phyloP scores from a whole-genome alignment of 2,113 vertebrate species.

The Amphilophus citrinellus region DNA sequence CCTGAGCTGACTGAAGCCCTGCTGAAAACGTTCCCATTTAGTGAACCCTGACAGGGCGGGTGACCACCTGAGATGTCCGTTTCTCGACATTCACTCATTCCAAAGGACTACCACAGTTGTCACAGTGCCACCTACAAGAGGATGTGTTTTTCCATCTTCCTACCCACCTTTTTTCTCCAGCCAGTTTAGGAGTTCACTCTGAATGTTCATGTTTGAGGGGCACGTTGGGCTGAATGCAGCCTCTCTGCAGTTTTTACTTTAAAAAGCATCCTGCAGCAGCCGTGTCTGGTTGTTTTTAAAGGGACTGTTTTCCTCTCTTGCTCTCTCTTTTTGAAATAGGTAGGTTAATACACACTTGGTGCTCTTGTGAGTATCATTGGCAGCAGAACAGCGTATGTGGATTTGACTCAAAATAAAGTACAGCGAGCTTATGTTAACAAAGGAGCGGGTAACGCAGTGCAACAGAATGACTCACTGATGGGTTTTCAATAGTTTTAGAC shows the following conservation, averaged over 20 bases:
- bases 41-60: no score
- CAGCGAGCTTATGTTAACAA: neutral
- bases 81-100: no score
- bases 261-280: neutral
- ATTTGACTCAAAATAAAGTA: slow-evolving; percentile 12
- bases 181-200: neutral
- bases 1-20: fast-evolving
- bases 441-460: neutral
- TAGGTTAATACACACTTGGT: neutral
- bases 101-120: neutral
- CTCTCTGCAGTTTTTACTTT: neutral
- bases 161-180: neutral
- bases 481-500: slow-evolving; percentile 5
- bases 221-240: neutral
- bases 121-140: neutral
- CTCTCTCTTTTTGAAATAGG: neutral
- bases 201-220: no score
- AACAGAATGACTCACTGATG: slow-evolving; percentile 9
- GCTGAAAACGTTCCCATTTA: neutral
- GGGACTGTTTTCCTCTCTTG: neutral
- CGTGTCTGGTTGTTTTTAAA: neutral
- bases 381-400: neutral
- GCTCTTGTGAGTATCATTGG: neutral
- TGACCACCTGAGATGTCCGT: neutral
- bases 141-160: neutral